Conservation (phyloP, 2,797 vertebrate species). For the Periparus ater region DNA sequence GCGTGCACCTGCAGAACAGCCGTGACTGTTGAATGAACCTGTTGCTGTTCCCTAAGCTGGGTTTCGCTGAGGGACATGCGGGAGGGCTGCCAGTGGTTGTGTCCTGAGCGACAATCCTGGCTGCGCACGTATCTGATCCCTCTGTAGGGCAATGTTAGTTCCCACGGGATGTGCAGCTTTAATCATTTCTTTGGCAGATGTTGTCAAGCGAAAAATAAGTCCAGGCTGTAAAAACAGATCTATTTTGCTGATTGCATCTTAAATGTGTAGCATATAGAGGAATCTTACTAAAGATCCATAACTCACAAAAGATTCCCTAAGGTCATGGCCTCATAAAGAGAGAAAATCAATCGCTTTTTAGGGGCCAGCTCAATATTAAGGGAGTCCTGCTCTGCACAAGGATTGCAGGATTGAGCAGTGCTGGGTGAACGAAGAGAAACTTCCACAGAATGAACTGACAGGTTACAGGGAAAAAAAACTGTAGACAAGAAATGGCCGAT, state of each 20-base stretch:
- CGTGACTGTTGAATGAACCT: neutral
- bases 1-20: neutral
- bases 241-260: neutral
- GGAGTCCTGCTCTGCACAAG: neutral
- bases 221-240: neutral
- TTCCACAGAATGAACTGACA: neutral
- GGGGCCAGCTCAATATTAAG: neutral
- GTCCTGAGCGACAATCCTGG: neutral
- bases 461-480: neutral
- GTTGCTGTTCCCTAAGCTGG: neutral
- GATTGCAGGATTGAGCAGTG: neutral
- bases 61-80: neutral
- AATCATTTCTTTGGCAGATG: neutral
- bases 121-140: fast-evolving
- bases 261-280: neutral
- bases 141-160: neutral
- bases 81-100: neutral
- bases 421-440: neutral
- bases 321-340: neutral
- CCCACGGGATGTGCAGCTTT: neutral
- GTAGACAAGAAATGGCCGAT: neutral
- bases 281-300: neutral
- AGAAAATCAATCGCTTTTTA: neutral
- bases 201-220: neutral
- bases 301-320: neutral